phyloP scores from a whole-genome alignment of 2,888 invertebrate species.

The Ellobium chinense region DNA sequence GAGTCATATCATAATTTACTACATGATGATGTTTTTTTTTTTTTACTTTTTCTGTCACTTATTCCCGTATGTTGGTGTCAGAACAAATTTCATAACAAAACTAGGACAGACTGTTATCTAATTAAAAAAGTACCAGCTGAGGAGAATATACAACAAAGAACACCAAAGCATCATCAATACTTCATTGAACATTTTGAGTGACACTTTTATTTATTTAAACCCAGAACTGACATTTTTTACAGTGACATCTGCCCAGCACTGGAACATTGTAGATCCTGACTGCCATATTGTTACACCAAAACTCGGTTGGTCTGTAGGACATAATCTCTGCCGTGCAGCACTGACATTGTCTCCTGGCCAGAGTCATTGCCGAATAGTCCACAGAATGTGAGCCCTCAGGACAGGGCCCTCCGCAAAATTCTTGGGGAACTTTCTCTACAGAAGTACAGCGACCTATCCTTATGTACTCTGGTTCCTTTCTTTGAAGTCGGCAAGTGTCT shows the following conservation, averaged over 20 bases:
- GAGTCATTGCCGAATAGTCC: not conserved
- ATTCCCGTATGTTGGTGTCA: too few species aligned
- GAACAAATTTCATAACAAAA: too few species aligned
- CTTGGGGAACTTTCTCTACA: not conserved
- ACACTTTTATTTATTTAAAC: too few species aligned
- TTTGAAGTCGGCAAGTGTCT: slow-evolving; percentile 24
- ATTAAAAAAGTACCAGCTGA: too few species aligned
- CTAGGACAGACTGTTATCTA: too few species aligned
- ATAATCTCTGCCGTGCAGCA: slow-evolving; percentile 14
- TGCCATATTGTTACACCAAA: slow-evolving; percentile 15
- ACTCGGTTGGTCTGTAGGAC: not conserved
- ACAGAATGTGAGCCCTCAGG: not conserved
- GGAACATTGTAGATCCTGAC: not conserved
- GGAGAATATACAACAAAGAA: too few species aligned
- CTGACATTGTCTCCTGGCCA: slow-evolving; percentile 1
- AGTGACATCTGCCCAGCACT: not conserved
- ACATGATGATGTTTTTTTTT: too few species aligned
- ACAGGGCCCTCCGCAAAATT: slow-evolving; percentile 32
- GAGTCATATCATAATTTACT: too few species aligned
- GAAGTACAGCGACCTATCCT: slow-evolving; percentile 19
- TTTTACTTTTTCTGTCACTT: too few species aligned
- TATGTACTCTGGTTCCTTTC: not conserved
- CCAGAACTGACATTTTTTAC: too few species aligned
- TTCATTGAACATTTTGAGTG: too few species aligned
- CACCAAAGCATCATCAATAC: too few species aligned